phyloP scores from a whole-genome alignment of 2,888 invertebrate species.

The Drosophila anceps region DNA sequence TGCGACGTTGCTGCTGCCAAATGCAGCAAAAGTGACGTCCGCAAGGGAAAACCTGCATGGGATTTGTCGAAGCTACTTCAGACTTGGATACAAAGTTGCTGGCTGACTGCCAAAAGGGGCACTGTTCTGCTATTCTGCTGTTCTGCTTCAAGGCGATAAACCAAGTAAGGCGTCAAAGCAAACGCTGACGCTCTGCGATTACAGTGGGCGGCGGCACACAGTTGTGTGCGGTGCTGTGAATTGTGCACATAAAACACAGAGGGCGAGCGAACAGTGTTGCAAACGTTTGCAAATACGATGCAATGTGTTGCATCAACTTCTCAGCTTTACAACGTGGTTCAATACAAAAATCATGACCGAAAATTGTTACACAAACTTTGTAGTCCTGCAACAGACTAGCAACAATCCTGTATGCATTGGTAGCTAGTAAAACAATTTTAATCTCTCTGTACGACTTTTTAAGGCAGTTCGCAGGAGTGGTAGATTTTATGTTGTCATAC shows the following conservation, averaged over 20 bases:
- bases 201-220: slow-evolving; percentile 1
- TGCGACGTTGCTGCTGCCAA: slow-evolving; percentile 46
- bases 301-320: slow-evolving; percentile 48
- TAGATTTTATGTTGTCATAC: too few species aligned
- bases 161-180: slow-evolving; percentile 70
- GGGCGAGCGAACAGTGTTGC: slow-evolving; percentile 21
- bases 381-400: not conserved
- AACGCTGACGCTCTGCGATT: slow-evolving; percentile 23
- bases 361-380: slow-evolving; percentile 15
- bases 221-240: slow-evolving; percentile 19
- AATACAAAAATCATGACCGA: slow-evolving; percentile 14
- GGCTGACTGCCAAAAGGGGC: slow-evolving; percentile 41
- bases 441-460: not conserved
- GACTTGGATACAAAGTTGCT: slow-evolving; percentile 26
- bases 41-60: slow-evolving; percentile 33
- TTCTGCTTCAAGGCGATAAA: slow-evolving; percentile 55
- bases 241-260: slow-evolving; percentile 37
- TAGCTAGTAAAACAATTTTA: not conserved
- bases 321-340: slow-evolving; percentile 39
- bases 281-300: slow-evolving; percentile 19
- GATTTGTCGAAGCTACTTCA: slow-evolving; percentile 44
- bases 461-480: too few species aligned
- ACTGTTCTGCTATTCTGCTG: not conserved
- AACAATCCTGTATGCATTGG: not conserved
- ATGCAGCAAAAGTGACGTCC: slow-evolving; percentile 27